Conservation (phyloP, 2,797 vertebrate species). For the Darevskia nairensis region DNA sequence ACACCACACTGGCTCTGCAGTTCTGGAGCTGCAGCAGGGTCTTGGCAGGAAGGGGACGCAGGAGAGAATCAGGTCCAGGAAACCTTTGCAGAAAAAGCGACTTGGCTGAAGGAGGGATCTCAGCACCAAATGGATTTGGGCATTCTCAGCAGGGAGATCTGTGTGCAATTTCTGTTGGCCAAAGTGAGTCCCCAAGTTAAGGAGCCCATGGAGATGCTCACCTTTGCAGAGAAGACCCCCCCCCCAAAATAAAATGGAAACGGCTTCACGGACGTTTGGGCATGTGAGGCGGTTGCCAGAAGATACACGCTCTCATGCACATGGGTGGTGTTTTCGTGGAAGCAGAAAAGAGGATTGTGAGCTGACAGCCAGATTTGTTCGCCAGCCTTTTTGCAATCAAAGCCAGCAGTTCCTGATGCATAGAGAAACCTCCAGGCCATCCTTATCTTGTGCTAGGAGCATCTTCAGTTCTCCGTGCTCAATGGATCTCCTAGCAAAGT, state of each 20-base stretch:
- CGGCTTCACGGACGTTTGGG: no score
- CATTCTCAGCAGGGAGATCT: background rate
- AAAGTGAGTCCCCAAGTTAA: background rate
- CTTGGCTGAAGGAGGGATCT: background rate
- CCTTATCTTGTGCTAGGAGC: background rate
- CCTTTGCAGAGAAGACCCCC: background rate
- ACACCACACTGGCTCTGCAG: no score
- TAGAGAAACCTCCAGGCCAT: background rate
- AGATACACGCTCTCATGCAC: no score
- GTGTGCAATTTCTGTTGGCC: background rate
- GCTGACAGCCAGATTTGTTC: background rate
- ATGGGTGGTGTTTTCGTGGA: no score
- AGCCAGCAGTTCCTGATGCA: no score
- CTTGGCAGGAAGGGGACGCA: background rate
- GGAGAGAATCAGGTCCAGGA: background rate
- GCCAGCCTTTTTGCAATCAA: background rate
- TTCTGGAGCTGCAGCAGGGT: background rate
- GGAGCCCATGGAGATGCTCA: no score
- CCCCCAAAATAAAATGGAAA: no score
- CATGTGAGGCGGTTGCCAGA: no score
- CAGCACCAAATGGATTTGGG: background rate
- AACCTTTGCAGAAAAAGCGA: background rate
- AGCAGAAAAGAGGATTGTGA: background rate
- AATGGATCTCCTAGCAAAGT: background rate
- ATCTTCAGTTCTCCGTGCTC: background rate